Conservation (phyloP, 2,797 vertebrate species). For the Atherinosoma microstoma region DNA sequence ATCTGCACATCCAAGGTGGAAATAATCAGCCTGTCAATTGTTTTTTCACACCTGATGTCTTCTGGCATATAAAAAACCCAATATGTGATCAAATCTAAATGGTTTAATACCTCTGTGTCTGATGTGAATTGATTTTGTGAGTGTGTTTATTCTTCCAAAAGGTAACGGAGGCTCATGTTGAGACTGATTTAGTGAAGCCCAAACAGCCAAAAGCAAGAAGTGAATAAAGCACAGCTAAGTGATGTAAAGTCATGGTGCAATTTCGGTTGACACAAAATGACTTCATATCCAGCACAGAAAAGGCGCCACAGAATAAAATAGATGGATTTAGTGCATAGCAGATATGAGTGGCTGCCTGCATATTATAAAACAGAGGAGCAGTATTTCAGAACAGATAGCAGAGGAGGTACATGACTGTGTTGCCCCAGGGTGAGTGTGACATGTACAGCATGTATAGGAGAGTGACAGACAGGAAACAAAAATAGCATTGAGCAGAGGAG, state of each 20-base stretch:
- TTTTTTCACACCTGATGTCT: no score
- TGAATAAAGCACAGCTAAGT: neutral
- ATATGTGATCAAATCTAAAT: no score
- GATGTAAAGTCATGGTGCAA: neutral
- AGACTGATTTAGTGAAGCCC: neutral
- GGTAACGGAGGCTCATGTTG: neutral
- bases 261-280: neutral
- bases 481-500: constrained; percentile 13
- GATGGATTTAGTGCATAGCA: neutral
- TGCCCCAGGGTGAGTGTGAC: constrained; percentile 5
- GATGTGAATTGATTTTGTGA: no score
- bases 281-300: neutral
- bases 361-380: constrained; percentile 15
- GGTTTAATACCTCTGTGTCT: no score
- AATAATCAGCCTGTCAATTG: no score
- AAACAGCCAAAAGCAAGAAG: neutral
- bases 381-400: constrained; percentile 26
- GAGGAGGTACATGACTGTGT: neutral
- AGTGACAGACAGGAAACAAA: constrained; percentile 20
- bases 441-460: constrained; percentile 3
- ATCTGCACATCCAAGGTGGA: no score
- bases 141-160: no score
- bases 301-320: neutral
- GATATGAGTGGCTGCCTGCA: constrained; percentile 12
- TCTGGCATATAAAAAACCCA: no score